Conservation (phyloP, 2,113 vertebrate genomes). For the Pedionomus torquatus region DNA sequence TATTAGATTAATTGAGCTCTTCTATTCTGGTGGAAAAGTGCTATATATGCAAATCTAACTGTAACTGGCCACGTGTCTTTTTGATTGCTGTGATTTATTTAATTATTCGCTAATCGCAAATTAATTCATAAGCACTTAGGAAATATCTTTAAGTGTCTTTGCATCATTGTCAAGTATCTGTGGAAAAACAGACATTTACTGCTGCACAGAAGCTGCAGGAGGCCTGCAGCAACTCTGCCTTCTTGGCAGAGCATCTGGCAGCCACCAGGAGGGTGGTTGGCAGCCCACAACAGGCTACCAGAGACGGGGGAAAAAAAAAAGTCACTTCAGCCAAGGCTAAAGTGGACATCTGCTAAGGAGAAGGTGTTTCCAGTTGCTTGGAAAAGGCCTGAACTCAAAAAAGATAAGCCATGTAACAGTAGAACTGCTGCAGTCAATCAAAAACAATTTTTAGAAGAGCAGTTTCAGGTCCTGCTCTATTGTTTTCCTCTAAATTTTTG, state of each 20-base stretch:
- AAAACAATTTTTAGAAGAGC: background rate
- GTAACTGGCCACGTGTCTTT: background rate
- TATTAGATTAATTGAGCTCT: background rate
- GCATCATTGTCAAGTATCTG: background rate
- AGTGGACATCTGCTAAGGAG: background rate
- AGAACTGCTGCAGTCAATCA: background rate
- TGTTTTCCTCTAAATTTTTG: background rate
- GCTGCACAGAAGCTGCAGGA: background rate
- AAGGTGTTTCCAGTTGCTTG: background rate
- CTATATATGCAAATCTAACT: background rate
- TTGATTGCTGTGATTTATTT: conserved; percentile 16
- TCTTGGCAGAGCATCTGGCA: background rate
- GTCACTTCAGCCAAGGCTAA: background rate
- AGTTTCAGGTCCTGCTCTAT: background rate
- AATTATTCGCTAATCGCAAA: conserved; percentile 28
- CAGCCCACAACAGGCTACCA: background rate
- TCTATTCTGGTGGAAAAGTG: background rate
- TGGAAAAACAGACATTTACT: background rate
- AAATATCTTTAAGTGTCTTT: conserved; percentile 16
- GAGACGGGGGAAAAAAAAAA: background rate
- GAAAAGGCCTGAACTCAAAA: background rate
- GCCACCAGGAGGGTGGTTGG: background rate
- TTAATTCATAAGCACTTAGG: background rate
- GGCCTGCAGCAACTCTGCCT: background rate
- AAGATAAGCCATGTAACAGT: background rate